These are phyloP conservation scores for Zonitis immaculata DNA, from an alignment of 2,888 invertebrate genomes.

Conservation along the genomic window DNA sequence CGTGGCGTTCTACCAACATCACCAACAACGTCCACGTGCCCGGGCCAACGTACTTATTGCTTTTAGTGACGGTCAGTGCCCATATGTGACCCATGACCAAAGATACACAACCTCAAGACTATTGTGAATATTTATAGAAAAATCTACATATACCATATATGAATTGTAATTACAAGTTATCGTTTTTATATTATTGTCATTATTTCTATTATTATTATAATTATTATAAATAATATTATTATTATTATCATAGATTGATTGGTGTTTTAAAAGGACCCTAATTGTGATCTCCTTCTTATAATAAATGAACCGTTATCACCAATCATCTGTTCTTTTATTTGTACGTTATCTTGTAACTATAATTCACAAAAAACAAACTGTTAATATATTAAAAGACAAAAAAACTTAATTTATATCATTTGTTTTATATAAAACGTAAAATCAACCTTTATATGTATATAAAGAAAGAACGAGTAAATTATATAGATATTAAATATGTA, in stretches of 20 bases:
- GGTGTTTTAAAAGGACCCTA: constrained; percentile 1
- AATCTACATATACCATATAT: no score
- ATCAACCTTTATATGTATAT: constrained; percentile 21
- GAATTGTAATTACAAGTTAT: constrained; percentile 18
- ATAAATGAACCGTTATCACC: constrained; percentile 3
- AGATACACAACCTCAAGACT: constrained; percentile 33
- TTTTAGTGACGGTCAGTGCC: constrained; percentile 38
- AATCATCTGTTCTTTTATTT: constrained; percentile 8
- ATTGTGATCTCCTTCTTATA: constrained; percentile 3
- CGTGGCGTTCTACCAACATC: constrained; percentile 35
- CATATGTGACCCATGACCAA: constrained; percentile 38
- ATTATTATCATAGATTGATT: background rate
- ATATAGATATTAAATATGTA: constrained; percentile 22
- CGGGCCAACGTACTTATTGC: constrained; percentile 47
- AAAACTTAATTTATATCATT: constrained; percentile 15
- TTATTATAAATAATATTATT: background rate
- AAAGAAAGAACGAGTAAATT: constrained; percentile 13
- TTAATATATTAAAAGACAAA: constrained; percentile 12
- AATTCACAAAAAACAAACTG: constrained; percentile 11
- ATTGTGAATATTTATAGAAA: constrained; percentile 18
- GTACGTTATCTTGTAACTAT: constrained; percentile 17
- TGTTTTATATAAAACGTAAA: constrained; percentile 25
- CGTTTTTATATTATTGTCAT: background rate
- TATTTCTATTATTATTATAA: background rate
- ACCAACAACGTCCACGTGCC: constrained; percentile 41